Evolutionary conservation across 2,888 invertebrate species (phyloP), one percentile per base, ranked within the genome.

Genomic region (Drosophila falleni): DNA sequence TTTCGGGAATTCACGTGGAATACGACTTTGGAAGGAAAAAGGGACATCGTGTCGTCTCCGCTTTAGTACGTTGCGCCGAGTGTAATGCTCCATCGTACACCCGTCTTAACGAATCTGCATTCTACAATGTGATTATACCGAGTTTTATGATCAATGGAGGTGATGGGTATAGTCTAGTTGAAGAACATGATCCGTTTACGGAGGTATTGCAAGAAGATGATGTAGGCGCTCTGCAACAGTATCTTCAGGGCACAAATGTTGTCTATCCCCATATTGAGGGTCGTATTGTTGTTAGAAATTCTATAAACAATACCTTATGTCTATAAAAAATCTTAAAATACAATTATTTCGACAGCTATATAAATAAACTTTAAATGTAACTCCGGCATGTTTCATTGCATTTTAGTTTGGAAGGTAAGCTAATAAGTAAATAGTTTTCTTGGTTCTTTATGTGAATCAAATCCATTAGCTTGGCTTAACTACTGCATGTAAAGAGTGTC

Each of bases 121-220:
- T 93, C 26, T 98, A 98, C 85, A 94, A 94, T 72, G 90, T 98
- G 0, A 92, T 97, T n/a, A 93, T 95, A 65, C 93, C 95, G 0
- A 93, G 93, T 29, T 98, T 96, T 90, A 85, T 97, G 54, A 93
- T 95, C 1, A 92, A 94, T 0, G 97, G 97, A 2, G 98, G 98
- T 0, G 97, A 98, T 91, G 96, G 96, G 0, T 90, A 87, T 55
- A 66, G 23, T 0, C 78, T 92, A 0, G 53, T 62, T 3, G 90
- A 89, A 35, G 15, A 53, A 0, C 65, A 74, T 9, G 66, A 75
- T 35, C 56, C 69, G 1, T 51, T 47, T 2, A 71, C 73, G 3
- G 68, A 78, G 9, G 66, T 70, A 0, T 90, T 95, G 77, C 90
- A 93, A 63, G 92, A 93, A 53, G 93, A 92, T 71, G 95, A 96